phyloP scores from a whole-genome alignment of 2,888 invertebrate genomes.

The Dione vanillae region DNA sequence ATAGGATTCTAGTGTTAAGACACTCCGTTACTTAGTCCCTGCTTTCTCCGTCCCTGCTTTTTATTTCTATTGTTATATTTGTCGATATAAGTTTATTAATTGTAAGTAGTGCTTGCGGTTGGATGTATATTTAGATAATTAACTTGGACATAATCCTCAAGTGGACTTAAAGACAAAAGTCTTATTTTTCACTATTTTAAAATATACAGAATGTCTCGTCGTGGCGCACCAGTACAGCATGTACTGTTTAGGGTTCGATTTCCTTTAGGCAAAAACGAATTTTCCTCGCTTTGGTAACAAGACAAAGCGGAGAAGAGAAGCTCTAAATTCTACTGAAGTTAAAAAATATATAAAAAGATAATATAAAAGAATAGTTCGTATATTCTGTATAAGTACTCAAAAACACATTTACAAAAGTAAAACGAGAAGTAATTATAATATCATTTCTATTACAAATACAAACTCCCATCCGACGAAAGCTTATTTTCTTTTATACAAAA shows the following conservation, averaged over 20 bases:
- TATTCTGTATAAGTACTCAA: slow-evolving; percentile 12
- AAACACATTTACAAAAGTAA: neutral
- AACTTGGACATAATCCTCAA: too few relatives aligned
- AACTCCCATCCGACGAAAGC: slow-evolving; percentile 2
- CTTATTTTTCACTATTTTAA: too few relatives aligned
- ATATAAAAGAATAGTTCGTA: neutral
- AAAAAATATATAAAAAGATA: neutral
- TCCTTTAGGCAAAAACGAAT: neutral
- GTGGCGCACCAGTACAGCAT: too few relatives aligned
- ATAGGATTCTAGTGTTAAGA: too few relatives aligned
- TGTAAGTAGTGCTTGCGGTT: too few relatives aligned
- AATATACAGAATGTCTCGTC: too few relatives aligned
- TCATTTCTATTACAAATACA: slow-evolving; percentile 19
- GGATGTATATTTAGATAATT: too few relatives aligned
- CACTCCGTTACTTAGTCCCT: too few relatives aligned
- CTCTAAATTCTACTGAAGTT: neutral
- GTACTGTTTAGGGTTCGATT: neutral
- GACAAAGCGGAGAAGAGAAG: neutral
- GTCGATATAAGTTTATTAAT: too few relatives aligned
- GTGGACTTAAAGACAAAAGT: too few relatives aligned
- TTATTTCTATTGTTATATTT: too few relatives aligned
- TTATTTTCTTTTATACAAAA: slow-evolving; percentile 22
- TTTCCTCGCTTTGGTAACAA: neutral
- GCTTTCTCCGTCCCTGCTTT: too few relatives aligned
- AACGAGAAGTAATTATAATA: slow-evolving; percentile 7